phyloP scores from a whole-genome alignment of 2,113 vertebrate genomes.

The Syngnathus scovelli region DNA sequence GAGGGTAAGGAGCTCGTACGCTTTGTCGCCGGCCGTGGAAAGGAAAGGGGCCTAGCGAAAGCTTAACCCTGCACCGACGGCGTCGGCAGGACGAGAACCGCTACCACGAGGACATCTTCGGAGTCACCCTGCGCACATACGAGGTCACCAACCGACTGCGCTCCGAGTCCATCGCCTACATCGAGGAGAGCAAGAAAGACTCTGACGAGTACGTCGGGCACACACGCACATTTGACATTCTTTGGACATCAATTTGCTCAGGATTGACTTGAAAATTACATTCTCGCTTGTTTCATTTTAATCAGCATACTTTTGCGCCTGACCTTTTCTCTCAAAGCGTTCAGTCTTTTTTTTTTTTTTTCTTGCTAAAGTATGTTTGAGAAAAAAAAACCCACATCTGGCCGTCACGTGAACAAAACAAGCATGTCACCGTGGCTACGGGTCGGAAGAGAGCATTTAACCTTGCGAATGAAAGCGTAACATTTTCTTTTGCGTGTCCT shows the following conservation, averaged over 20 bases:
- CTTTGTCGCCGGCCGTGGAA: no score
- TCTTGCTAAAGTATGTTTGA: no score
- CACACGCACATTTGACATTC: not conserved
- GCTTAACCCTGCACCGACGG: not conserved
- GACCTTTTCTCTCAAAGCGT: no score
- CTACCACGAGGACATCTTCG: conserved; percentile 98
- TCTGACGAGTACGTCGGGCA: conserved; percentile 84
- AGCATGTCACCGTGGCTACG: conserved; percentile 67
- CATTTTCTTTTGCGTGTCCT: conserved; percentile 43
- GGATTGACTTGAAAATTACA: no score
- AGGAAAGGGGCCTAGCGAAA: no score
- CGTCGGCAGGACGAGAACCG: conserved; percentile 86
- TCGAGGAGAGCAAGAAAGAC: conserved; percentile 96
- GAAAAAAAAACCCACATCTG: no score
- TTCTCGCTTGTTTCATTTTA: no score
- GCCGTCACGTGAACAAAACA: conserved; percentile 35
- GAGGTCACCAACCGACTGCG: conserved; percentile 98
- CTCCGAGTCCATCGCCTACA: conserved; percentile 96
- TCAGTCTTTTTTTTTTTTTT: no score
- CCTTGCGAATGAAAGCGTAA: conserved; percentile 21
- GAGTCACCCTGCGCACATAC: conserved; percentile 93
- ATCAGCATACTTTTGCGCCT: no score
- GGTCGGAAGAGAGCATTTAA: conserved; percentile 37
- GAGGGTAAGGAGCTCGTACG: conserved; percentile 65
- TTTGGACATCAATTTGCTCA: no score